Percentiles rank a stretch among this genome's conserved stretches.
These are phyloP conservation scores for Drosophila paracracens DNA, from an alignment of 2,888 invertebrate genomes.

Conservation along the genomic window DNA sequence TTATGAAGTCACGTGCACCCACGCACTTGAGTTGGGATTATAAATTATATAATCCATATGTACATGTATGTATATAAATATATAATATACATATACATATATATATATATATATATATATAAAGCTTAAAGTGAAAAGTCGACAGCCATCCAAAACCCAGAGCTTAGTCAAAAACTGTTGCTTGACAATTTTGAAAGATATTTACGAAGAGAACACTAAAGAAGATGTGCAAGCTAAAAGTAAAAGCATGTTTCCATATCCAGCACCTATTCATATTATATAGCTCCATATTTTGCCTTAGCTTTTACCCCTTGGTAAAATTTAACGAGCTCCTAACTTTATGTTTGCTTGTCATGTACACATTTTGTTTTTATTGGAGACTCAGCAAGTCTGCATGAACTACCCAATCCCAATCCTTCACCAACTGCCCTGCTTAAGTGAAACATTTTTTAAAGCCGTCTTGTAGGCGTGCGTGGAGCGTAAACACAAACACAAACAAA, in stretches of 20 bases:
- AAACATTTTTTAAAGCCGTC: constrained; percentile 74
- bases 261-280: constrained; percentile 31
- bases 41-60: constrained; percentile 41
- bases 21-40: constrained; percentile 46
- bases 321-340: constrained; percentile 81
- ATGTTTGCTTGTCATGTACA: constrained; percentile 80
- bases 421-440: constrained; percentile 64
- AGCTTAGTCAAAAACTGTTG: constrained; percentile 43
- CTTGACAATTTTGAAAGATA: constrained; percentile 41
- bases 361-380: constrained; percentile 76
- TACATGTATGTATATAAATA: constrained; percentile 18
- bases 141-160: background rate
- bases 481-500: constrained; percentile 7
- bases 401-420: background rate
- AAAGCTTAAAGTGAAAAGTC: constrained; percentile 15
- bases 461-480: constrained; percentile 27
- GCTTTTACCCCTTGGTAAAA: constrained; percentile 67
- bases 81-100: constrained; percentile 16
- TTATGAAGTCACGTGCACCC: constrained; percentile 62
- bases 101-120: constrained; percentile 12
- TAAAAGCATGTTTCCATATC: constrained; percentile 59
- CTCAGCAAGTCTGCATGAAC: constrained; percentile 13
- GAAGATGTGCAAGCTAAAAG: constrained; percentile 32
- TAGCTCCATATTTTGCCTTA: constrained; percentile 20
- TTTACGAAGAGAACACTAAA: background rate